Conservation (phyloP, 2,113 vertebrate genomes). For the Patagioenas fasciata region DNA sequence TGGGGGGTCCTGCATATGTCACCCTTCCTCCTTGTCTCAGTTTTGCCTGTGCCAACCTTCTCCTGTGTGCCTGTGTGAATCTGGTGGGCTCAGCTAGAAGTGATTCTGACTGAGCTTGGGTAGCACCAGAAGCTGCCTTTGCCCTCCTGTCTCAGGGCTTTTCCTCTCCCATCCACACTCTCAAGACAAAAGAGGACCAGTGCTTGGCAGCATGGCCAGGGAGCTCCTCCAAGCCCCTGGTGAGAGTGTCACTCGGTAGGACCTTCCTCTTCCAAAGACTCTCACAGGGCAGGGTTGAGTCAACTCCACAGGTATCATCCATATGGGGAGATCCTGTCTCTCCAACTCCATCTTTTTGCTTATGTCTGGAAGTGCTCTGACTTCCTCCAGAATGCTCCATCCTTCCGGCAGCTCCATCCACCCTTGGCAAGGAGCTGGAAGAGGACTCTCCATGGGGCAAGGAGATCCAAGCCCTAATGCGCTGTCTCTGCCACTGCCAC, state of each 20-base stretch:
- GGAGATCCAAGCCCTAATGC: neutral
- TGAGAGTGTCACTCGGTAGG: neutral
- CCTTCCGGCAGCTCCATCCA: neutral
- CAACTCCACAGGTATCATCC: neutral
- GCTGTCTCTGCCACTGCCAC: neutral
- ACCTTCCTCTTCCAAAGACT: neutral
- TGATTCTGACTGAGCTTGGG: neutral
- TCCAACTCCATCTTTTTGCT: neutral
- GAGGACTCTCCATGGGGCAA: neutral
- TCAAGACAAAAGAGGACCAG: neutral
- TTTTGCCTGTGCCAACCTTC: neutral
- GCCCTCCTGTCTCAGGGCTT: neutral
- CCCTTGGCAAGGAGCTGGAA: neutral
- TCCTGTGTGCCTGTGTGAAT: neutral
- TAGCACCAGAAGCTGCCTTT: neutral
- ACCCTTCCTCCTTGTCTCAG: neutral
- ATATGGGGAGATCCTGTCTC: neutral
- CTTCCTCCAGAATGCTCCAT: neutral
- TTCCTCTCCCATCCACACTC: neutral
- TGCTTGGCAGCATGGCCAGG: neutral
- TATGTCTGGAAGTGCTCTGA: neutral
- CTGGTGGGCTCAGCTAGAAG: neutral
- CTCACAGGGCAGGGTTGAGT: neutral
- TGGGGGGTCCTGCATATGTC: neutral
- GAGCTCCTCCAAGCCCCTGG: rapidly evolving